Evolutionary conservation across 2,797 vertebrate genomes (phyloP), one percentile per base, ranked within the genome.

Genomic region (Sciaenops ocellatus): DNA sequence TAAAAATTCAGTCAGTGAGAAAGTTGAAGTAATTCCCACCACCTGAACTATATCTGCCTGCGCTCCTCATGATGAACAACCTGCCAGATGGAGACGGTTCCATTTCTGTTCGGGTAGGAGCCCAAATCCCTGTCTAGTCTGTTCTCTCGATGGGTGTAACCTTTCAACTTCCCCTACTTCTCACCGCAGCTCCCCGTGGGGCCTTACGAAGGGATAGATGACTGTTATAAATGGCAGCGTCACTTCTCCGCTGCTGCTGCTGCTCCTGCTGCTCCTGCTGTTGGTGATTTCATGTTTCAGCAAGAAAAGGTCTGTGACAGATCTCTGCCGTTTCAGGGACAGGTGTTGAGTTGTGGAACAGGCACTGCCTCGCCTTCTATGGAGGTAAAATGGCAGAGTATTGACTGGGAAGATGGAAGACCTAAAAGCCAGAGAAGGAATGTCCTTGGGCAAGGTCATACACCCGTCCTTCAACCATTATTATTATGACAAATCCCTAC

Each of bases 361-460:
- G 69, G 52, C 57, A 48, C 24, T 50, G 59, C 59, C 24, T 69
- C 24, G 1, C 22, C 22, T 0, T 1, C 64, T 24, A 47, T 1
- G 44, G 60, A 86, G 84, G 82, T 64, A 86, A 89, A 91, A 90
- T 81, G 80, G 85, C 69, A 87, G 51, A 63, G 80, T 89, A 91
- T 93, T 59, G 92, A 94, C 92, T 76, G 56, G 69, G 4, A 60
- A 57, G 69, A 87, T 62, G 64, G 80, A 87, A 61, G 76, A 80
- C 76, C 82, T 73, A 59, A 86, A 81, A 87, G 65, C 26, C 18
- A 1, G 78, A 85, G 71, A 55, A 13, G 38, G 3, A 10, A 48
- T 26, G 79, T 85, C 81, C 85, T 88, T 89, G 80, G 69, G 69
- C 67, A 85, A 90, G 87, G 90, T 89, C 80, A 50, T 17, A 9